phyloP scores from a whole-genome alignment of 1,140 invertebrate genomes.

The Drosophila eugracilis region DNA sequence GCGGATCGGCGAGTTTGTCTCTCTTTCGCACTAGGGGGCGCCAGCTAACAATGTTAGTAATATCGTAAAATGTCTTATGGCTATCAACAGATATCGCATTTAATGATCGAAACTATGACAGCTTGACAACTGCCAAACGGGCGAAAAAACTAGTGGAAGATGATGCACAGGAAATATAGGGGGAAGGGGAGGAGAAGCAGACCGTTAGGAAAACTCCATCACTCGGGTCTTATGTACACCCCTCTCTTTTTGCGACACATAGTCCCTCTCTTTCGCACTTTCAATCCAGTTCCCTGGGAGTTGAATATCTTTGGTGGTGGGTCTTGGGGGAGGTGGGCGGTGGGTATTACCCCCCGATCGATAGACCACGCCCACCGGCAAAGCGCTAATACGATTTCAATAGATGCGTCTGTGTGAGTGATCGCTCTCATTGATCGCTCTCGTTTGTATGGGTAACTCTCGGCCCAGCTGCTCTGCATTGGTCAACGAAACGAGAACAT shows the following conservation, averaged over 20 bases:
- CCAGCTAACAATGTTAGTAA: slow-evolving; percentile 71
- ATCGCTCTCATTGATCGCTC: slow-evolving; percentile 59
- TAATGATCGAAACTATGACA: slow-evolving; percentile 76
- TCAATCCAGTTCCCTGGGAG: slow-evolving; percentile 26
- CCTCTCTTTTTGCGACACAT: slow-evolving; percentile 11
- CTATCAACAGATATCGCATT: slow-evolving; percentile 80
- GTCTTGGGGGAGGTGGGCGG: slow-evolving; percentile 4
- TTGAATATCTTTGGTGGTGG: slow-evolving; percentile 7
- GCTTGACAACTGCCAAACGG: slow-evolving; percentile 69
- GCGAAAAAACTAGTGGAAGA: slow-evolving; percentile 38
- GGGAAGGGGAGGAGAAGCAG: not conserved
- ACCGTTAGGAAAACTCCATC: slow-evolving; percentile 46
- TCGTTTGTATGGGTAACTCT: slow-evolving; percentile 55
- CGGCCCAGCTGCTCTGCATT: slow-evolving; percentile 76
- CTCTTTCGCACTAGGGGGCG: slow-evolving; percentile 43
- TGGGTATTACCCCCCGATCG: slow-evolving; percentile 34
- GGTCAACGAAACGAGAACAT: slow-evolving; percentile 82
- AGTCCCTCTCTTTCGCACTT: slow-evolving; percentile 14
- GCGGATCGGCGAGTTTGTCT: slow-evolving; percentile 20
- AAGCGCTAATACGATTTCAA: slow-evolving; percentile 53
- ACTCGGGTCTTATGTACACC: slow-evolving; percentile 8
- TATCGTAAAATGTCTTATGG: slow-evolving; percentile 77
- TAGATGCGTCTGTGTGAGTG: slow-evolving; percentile 32
- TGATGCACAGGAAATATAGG: not conserved
- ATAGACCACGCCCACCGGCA: slow-evolving; percentile 67